A percentile compares a stretch with the other conserved stretches of the same genome.
Evolutionary conservation across 2,797 vertebrate genomes (phyloP).

Genomic region (Catamblyrhynchus diadema): DNA sequence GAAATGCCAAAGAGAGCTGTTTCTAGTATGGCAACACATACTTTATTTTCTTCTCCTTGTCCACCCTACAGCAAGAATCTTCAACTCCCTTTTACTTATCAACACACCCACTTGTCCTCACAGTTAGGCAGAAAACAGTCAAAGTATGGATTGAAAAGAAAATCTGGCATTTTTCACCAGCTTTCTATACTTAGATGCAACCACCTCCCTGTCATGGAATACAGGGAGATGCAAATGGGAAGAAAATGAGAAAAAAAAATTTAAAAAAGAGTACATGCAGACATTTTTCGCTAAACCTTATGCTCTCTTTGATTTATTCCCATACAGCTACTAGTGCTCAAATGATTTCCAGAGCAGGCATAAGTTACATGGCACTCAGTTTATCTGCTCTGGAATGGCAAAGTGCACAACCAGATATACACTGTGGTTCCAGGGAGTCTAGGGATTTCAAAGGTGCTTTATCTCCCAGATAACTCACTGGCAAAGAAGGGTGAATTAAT

Average conservation of each 20-base stretch:
- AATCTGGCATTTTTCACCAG: neutral
- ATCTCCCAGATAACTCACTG: conserved; percentile 59
- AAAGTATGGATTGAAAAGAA: neutral
- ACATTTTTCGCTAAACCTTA: neutral
- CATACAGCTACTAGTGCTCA: neutral
- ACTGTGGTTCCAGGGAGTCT: conserved; percentile 60
- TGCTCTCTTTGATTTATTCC: neutral
- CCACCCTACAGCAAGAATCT: neutral
- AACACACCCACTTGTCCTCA: neutral
- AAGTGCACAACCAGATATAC: conserved; percentile 33
- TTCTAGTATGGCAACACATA: neutral
- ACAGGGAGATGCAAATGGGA: neutral
- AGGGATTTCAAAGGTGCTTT: conserved; percentile 61
- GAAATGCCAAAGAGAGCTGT: neutral
- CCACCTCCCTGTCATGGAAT: neutral
- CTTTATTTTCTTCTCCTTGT: neutral
- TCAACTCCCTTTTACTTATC: neutral
- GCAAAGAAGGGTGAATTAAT: conserved; percentile 5
- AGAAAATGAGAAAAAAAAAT: neutral
- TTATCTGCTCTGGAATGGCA: conserved; percentile 54
- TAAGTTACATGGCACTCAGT: conserved; percentile 10
- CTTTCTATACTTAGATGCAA: neutral
- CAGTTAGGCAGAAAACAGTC: neutral
- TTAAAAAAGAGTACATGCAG: neutral
- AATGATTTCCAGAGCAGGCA: neutral